Evolutionary conservation across 2,113 vertebrate species (phyloP), one percentile per base, ranked within the genome.

Genomic region (Bos javanicus): DNA sequence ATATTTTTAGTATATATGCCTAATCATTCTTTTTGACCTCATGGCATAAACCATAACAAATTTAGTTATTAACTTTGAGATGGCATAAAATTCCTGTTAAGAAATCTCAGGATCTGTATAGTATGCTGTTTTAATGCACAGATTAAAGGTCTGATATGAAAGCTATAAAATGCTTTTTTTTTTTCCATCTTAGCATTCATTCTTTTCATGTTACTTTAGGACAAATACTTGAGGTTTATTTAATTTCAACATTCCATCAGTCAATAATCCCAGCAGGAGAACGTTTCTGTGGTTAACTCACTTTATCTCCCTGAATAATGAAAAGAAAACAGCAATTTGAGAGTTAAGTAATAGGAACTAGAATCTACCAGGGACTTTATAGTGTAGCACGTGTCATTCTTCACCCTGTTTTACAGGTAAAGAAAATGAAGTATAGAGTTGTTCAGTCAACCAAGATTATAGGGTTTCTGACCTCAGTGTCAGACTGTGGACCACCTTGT

Each of bases 1-100:
- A 3, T 67, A 0, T 81, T 97, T 96, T 94, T 82, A 98, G 52
- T 48, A 96, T 60, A 81, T 87, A 28, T 23, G 74, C 50, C 15
- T 94, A 90, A 93, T 97, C 39, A 71, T 87, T 97, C 36, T 74
- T 95, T 98, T 92, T 52, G 14, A 96, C 57, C 19, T 97, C 88
- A 39, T 62, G 39, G 74, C 33, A 96, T 50, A 96, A 98, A 96
- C 96, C n/a, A 91, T 62, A 97, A 64, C 26, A 98, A 59, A 94
- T 26, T 92, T 94, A 94, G 48, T 59, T 85, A 64, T 33, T 57
- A 96, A 91, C 91, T 96, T 5, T 87, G 19, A 96, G 67, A 19
- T 17, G 80, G 67, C 43, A 46, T 71, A 59, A 56, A 94, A 86
- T 95, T n/a, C 81, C 60, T 46, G 86, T 93, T 95, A 74, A 98